These are phyloP conservation scores for Metridium senile DNA, from an alignment of 92 coral and sea anemone genomes.

Conservation along the genomic window DNA sequence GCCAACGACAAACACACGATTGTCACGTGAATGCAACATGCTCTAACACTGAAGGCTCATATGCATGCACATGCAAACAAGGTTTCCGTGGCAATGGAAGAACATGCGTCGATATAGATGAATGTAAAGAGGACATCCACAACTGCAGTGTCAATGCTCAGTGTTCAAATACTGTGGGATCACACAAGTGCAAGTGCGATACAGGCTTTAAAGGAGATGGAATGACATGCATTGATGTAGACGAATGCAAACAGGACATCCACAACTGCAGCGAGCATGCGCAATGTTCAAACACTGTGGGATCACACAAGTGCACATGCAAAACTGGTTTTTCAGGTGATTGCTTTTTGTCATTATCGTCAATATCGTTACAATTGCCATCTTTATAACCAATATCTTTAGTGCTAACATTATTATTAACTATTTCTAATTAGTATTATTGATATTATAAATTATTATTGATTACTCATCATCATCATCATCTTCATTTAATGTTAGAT, in stretches of 20 bases:
- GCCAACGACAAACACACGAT: neutral
- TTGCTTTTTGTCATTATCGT: conserved; percentile 9
- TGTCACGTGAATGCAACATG: conserved; percentile 24
- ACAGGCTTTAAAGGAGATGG: conserved; percentile 32
- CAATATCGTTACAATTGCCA: conserved; percentile 14
- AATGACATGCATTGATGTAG: conserved; percentile 14
- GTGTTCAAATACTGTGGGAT: conserved; percentile 19
- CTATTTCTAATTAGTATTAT: conserved; percentile 6
- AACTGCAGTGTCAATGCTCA: conserved; percentile 23
- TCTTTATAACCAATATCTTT: neutral
- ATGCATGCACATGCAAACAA: conserved; percentile 18
- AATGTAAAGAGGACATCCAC: conserved; percentile 5
- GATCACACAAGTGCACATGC: conserved; percentile 17
- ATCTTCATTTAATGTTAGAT: too few species aligned
- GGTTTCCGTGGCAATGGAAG: conserved; percentile 19
- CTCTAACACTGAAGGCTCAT: conserved; percentile 26
- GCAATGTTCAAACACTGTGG: conserved; percentile 8
- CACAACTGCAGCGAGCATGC: conserved; percentile 20
- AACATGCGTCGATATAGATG: conserved; percentile 7
- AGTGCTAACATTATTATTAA: neutral
- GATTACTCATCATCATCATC: too few species aligned
- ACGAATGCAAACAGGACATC: neutral
- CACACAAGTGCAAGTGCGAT: conserved; percentile 18
- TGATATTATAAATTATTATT: too few species aligned
- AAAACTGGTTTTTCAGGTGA: conserved; percentile 18